Conservation (phyloP, 2,888 invertebrate genomes). For the Rotaria magnacalcarata region DNA sequence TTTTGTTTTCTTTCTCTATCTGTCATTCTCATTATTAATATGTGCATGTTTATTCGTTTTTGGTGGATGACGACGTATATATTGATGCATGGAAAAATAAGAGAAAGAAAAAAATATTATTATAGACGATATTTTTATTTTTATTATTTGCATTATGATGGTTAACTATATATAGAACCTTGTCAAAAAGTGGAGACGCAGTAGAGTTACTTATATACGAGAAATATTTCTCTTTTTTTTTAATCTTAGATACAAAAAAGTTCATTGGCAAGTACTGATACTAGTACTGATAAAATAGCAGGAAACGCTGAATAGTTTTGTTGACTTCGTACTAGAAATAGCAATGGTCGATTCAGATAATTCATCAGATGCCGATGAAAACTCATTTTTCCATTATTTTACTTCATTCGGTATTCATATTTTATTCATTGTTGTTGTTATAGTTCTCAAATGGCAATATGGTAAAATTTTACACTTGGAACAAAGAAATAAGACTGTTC, state of each 20-base stretch:
- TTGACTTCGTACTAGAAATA: neutral
- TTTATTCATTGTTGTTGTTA: neutral
- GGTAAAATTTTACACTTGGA: neutral
- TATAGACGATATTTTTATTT: neutral
- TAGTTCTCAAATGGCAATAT: constrained; percentile 26
- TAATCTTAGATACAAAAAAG: neutral
- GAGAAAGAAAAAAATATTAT: neutral
- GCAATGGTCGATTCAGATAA: neutral
- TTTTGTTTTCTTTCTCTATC: neutral
- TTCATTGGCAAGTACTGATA: neutral
- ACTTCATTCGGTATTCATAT: constrained; percentile 4
- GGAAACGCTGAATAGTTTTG: neutral
- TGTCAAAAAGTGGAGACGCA: neutral
- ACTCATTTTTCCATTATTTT: neutral
- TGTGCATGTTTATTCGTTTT: neutral
- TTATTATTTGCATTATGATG: neutral
- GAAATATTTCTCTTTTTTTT: neutral
- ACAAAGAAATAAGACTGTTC: neutral
- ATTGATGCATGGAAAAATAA: neutral
- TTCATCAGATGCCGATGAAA: neutral
- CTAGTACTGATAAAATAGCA: neutral
- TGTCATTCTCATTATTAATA: neutral
- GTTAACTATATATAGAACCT: neutral
- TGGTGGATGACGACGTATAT: neutral
- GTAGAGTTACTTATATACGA: neutral